These are phyloP conservation scores for Yasuhikotakia modesta DNA, from an alignment of 2,797 vertebrate genomes.

Conservation along the genomic window DNA sequence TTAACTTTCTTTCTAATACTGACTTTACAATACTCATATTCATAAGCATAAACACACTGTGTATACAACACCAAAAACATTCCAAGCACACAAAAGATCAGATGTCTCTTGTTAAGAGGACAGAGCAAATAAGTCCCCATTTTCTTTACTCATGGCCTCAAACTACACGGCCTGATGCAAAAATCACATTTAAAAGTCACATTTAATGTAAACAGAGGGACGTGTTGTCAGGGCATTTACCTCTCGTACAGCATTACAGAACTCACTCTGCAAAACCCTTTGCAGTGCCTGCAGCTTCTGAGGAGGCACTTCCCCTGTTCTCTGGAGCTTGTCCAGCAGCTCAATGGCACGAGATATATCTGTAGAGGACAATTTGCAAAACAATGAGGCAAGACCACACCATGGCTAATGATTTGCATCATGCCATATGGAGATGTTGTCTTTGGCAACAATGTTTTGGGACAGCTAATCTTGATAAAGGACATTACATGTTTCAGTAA, in stretches of 20 bases:
- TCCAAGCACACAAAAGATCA: background rate
- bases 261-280: constrained; percentile 96
- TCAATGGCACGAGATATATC: constrained; percentile 98
- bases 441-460: constrained; percentile 4
- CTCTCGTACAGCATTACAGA: constrained; percentile 97
- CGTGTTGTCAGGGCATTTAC: constrained; percentile 71
- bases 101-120: background rate
- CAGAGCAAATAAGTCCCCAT: background rate
- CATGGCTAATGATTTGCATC: constrained; percentile 11
- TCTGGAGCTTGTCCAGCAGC: constrained; percentile 94
- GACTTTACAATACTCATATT: background rate
- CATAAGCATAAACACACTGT: background rate
- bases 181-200: too few relatives aligned
- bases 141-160: background rate
- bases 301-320: constrained; percentile 94
- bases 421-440: constrained; percentile 11
- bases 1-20: too few relatives aligned
- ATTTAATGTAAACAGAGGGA: background rate
- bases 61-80: background rate
- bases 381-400: constrained; percentile 33
- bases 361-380: constrained; percentile 65
- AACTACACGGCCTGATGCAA: background rate
- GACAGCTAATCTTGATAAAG: background rate
- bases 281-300: constrained; percentile 97
- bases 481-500: background rate